phyloP scores from a whole-genome alignment of 2,113 vertebrate species.

The Hyla sarda region DNA sequence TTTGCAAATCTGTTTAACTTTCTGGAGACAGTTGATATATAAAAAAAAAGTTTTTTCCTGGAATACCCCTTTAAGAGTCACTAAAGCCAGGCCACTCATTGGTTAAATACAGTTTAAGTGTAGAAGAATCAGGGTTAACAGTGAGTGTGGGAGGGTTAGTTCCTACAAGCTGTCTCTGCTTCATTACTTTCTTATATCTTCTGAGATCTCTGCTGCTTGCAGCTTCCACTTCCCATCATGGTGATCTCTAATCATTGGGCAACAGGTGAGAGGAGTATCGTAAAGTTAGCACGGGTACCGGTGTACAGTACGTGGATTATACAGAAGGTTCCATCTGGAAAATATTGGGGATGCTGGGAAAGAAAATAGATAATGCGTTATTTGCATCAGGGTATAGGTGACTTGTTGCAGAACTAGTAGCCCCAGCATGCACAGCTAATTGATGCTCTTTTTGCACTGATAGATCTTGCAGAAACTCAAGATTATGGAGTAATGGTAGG shows the following conservation, averaged over 20 bases:
- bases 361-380: neutral
- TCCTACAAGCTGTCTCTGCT: slow-evolving; percentile 34
- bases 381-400: neutral
- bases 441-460: too few relatives aligned
- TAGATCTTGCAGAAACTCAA: neutral
- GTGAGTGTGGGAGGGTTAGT: slow-evolving; percentile 35
- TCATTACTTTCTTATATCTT: slow-evolving; percentile 28
- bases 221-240: slow-evolving; percentile 48
- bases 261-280: slow-evolving; percentile 53
- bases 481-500: too few relatives aligned
- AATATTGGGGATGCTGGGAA: neutral
- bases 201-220: slow-evolving; percentile 40
- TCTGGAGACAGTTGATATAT: too few relatives aligned
- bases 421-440: neutral
- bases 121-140: slow-evolving; percentile 32
- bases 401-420: neutral
- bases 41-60: too few relatives aligned
- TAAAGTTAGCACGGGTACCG: neutral
- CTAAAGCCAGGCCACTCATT: neutral
- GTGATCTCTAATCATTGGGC: slow-evolving; percentile 56
- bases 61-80: neutral
- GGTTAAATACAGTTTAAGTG: slow-evolving; percentile 11
- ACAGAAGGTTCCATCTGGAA: too few relatives aligned
- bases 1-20: too few relatives aligned
- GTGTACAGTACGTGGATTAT: too few relatives aligned